phyloP scores from a whole-genome alignment of 1,140 invertebrate genomes.

The Pseudoatta argentina region DNA sequence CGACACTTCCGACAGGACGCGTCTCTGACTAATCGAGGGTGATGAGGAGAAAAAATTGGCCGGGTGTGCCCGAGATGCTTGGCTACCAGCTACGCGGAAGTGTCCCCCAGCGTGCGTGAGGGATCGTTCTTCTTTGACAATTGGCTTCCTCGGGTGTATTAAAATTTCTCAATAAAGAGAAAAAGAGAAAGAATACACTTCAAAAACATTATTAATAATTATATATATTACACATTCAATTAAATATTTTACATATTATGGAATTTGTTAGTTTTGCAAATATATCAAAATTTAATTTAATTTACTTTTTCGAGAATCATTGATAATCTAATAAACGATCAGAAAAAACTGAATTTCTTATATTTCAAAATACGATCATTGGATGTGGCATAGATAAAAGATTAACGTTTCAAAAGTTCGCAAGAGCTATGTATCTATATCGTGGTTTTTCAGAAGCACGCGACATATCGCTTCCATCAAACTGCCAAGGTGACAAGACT shows the following conservation, averaged over 20 bases:
- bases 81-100: conserved; percentile 44
- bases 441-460: neutral
- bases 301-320: neutral
- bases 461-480: neutral
- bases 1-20: conserved; percentile 68
- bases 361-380: conserved; percentile 1
- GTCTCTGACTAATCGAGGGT: conserved; percentile 64
- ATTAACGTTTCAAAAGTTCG: neutral
- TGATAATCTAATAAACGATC: neutral
- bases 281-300: neutral
- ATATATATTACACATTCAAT: neutral
- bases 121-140: conserved; percentile 6
- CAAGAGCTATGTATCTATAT: neutral
- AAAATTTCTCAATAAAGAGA: neutral
- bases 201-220: neutral
- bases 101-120: neutral
- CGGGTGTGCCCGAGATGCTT: conserved; percentile 56
- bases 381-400: neutral
- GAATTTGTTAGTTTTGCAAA: neutral
- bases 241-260: neutral
- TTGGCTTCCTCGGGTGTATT: conserved; percentile 15
- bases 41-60: conserved; percentile 67
- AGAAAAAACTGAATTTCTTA: neutral
- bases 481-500: neutral
- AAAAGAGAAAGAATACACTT: neutral